Percentiles rank a stretch among this genome's conserved stretches.
phyloP scores from a whole-genome alignment of 2,797 vertebrate species.

The Arrhamphus sclerolepis region DNA sequence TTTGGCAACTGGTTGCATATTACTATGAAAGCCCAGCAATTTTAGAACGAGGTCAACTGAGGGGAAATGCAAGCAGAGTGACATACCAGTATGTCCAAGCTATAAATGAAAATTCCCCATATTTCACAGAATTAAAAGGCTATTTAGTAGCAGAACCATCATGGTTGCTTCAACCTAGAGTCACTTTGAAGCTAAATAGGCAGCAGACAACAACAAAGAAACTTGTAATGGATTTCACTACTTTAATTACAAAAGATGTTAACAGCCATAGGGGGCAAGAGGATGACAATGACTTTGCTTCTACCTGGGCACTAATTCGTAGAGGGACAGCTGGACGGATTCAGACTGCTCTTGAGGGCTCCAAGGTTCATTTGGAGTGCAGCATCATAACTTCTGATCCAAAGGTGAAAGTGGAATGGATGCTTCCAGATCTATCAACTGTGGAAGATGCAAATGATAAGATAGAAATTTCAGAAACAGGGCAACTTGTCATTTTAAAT shows the following conservation, averaged over 20 bases:
- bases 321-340: constrained; percentile 65
- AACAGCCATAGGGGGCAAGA: constrained; percentile 46
- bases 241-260: constrained; percentile 71
- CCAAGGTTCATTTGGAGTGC: constrained; percentile 74
- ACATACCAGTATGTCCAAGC: constrained; percentile 81
- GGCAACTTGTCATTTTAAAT: constrained; percentile 77
- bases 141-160: constrained; percentile 79
- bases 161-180: constrained; percentile 82
- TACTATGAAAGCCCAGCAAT: constrained; percentile 85
- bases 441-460: constrained; percentile 66
- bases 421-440: constrained; percentile 79
- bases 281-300: constrained; percentile 31
- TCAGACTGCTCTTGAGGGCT: constrained; percentile 72
- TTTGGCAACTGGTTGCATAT: constrained; percentile 85
- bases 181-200: constrained; percentile 82
- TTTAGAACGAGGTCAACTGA: constrained; percentile 74
- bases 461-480: constrained; percentile 63
- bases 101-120: constrained; percentile 79
- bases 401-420: constrained; percentile 78
- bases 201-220: constrained; percentile 82
- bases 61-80: constrained; percentile 67
- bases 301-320: constrained; percentile 79
- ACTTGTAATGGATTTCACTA: constrained; percentile 82
- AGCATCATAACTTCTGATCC: constrained; percentile 66
- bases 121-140: constrained; percentile 85